A percentile compares a stretch with the other conserved stretches of the same genome.
phyloP scores from a whole-genome alignment of 2,888 invertebrate genomes.

The Gnatocerus cornutus region DNA sequence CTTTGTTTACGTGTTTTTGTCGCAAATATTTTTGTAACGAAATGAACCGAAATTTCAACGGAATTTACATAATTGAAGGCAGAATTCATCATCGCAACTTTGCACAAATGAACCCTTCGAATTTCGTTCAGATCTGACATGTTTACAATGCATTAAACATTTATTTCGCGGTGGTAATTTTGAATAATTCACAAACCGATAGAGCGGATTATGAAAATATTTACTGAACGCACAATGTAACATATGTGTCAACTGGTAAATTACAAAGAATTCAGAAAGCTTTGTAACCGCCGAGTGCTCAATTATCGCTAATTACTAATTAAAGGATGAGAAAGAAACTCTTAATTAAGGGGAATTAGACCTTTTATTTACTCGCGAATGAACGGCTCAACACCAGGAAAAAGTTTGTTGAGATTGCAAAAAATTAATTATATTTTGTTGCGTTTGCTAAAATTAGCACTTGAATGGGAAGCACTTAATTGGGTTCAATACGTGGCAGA shows the following conservation, averaged over 20 bases:
- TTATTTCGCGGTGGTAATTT: slow-evolving; percentile 9
- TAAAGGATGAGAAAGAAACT: slow-evolving; percentile 21
- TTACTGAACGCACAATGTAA: neutral
- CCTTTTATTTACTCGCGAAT: slow-evolving; percentile 12
- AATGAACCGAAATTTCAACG: neutral
- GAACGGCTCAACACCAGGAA: slow-evolving; percentile 5
- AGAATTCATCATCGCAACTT: slow-evolving; percentile 18
- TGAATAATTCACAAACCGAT: slow-evolving; percentile 8
- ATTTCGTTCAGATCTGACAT: neutral
- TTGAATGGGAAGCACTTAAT: neutral
- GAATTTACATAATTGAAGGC: slow-evolving; percentile 20
- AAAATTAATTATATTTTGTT: neutral
- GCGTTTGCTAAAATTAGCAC: neutral
- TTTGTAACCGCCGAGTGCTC: neutral
- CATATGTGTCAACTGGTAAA: neutral
- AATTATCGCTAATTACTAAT: slow-evolving; percentile 20
- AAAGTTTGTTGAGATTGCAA: neutral
- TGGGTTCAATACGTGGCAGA: neutral
- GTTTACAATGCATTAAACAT: slow-evolving; percentile 21
- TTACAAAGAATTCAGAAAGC: neutral
- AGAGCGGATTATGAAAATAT: slow-evolving; percentile 10
- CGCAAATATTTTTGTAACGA: slow-evolving; percentile 5
- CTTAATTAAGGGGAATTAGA: slow-evolving; percentile 15
- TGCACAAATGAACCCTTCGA: slow-evolving; percentile 15
- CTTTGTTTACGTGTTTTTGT: neutral